phyloP scores from a whole-genome alignment of 2,888 invertebrate genomes.

The Brenthis hecate region DNA sequence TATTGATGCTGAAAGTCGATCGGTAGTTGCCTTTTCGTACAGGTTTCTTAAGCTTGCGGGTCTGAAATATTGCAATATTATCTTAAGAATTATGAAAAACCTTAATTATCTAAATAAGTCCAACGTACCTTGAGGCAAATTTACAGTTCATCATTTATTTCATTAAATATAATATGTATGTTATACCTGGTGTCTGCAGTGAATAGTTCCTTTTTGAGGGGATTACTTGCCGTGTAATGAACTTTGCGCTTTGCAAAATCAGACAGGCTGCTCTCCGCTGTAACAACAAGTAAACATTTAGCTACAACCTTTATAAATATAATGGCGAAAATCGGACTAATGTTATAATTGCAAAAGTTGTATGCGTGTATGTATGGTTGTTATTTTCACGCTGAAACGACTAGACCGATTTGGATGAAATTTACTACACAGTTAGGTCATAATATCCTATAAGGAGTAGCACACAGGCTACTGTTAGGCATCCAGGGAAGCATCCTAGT shows the following conservation, averaged over 20 bases:
- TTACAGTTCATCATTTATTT: background rate
- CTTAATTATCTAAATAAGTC: background rate
- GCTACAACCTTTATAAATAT: background rate
- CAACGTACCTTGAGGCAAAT: no score
- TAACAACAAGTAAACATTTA: constrained; percentile 54
- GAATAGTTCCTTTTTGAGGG: constrained; percentile 88
- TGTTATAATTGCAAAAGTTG: no score
- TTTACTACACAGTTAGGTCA: no score
- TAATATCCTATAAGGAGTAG: no score
- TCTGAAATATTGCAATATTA: constrained; percentile 58
- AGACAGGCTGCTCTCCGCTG: constrained; percentile 96
- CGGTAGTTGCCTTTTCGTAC: constrained; percentile 89
- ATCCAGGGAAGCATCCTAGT: no score
- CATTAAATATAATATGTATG: background rate
- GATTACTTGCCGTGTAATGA: constrained; percentile 88
- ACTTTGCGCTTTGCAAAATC: constrained; percentile 90
- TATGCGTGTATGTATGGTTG: no score
- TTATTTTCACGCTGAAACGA: no score
- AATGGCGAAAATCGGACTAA: background rate
- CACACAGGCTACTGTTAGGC: no score
- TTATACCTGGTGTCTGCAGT: constrained; percentile 84
- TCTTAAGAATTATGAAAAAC: background rate
- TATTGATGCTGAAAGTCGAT: constrained; percentile 84
- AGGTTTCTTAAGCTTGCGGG: constrained; percentile 89
- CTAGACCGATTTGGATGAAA: no score